Conservation (phyloP, 2,797 vertebrate species). For the Prunella strophiata region DNA sequence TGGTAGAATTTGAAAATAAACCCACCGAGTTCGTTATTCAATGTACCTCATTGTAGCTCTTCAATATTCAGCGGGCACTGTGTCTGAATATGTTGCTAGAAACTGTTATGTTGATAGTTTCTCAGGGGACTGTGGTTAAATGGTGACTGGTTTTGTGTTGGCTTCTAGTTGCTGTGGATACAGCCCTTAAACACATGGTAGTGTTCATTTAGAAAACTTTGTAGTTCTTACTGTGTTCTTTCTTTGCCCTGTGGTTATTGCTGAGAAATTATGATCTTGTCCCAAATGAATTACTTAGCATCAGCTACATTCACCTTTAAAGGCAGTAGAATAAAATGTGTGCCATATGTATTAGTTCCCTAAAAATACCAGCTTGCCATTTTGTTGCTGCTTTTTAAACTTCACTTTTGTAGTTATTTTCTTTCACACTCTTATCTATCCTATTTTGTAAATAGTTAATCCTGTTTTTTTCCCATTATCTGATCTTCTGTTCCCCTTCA, state of each 20-base stretch:
- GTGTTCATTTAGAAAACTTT: background rate
- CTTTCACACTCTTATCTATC: background rate
- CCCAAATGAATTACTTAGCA: background rate
- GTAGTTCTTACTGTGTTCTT: background rate
- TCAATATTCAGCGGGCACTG: background rate
- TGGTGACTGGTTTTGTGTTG: slow-evolving; percentile 27
- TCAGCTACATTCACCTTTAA: background rate
- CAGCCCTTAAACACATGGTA: background rate
- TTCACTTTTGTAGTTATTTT: background rate
- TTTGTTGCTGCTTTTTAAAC: background rate
- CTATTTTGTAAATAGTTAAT: background rate
- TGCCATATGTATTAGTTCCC: background rate
- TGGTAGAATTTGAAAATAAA: background rate
- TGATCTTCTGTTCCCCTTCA: background rate
- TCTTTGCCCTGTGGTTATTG: background rate
- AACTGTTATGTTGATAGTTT: background rate
- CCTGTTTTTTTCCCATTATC: background rate
- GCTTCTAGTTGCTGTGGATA: slow-evolving; percentile 38
- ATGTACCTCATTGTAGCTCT: background rate
- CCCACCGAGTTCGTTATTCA: background rate
- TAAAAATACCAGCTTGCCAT: background rate
- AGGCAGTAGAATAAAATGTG: background rate
- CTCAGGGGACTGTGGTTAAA: background rate
- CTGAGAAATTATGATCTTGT: background rate
- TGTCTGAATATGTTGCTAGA: background rate